Evolutionary conservation across 1,140 invertebrate genomes (phyloP).

Genomic region (Dendroctonus ponderosae): DNA sequence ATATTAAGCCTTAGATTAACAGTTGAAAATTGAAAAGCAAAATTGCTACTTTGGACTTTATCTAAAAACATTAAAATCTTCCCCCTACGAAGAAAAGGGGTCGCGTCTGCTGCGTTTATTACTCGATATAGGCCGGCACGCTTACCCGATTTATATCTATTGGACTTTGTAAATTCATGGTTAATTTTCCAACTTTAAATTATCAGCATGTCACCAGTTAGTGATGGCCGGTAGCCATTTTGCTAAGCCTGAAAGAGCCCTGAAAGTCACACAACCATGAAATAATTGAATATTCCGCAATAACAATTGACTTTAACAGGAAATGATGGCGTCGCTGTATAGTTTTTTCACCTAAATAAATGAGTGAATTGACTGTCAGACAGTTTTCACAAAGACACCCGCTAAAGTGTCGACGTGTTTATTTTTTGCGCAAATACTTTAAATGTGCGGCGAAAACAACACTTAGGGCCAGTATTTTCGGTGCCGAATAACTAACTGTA

Average conservation of each 20-base stretch:
- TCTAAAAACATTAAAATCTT: too few species aligned
- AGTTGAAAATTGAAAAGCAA: too few species aligned
- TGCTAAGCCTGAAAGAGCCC: constrained; percentile 3
- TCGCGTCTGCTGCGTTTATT: too few species aligned
- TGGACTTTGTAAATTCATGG: background rate
- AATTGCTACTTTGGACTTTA: too few species aligned
- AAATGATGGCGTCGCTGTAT: constrained; percentile 45
- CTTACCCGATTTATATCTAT: too few species aligned
- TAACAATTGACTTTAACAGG: constrained; percentile 46
- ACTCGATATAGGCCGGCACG: too few species aligned
- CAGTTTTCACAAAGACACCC: background rate
- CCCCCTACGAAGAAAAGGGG: too few species aligned
- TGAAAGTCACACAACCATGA: constrained; percentile 45
- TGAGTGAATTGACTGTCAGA: constrained; percentile 6
- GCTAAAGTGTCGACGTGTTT: too few species aligned
- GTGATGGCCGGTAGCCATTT: constrained; percentile 10
- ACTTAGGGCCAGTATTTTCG: too few species aligned
- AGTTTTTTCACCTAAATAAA: constrained; percentile 30
- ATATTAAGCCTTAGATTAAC: background rate
- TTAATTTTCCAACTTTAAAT: background rate
- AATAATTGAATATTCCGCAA: constrained; percentile 46
- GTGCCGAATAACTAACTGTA: too few species aligned
- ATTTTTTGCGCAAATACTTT: too few species aligned
- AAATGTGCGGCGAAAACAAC: too few species aligned
- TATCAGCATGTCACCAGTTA: background rate